Base-by-base conservation (phyloP, 2,888 invertebrate species). In the Agonopterix heracliana region DNA sequence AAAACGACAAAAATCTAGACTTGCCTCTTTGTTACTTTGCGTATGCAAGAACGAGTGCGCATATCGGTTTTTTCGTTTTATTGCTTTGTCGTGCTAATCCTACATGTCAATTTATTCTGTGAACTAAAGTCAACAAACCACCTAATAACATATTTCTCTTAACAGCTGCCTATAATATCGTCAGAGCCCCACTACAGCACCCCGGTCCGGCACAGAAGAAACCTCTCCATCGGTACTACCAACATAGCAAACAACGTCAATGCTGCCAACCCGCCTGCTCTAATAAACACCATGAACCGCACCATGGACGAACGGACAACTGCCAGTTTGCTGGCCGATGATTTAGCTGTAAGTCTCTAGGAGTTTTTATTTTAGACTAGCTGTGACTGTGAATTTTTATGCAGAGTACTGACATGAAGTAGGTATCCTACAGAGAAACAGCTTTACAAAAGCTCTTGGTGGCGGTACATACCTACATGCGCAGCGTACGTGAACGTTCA, bases 281-380 rank as follows among this genome's bases (percentile, higher is more conserved):
- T 80, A n/a, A 26, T 26, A 26, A 84, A 64, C 67, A 84, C 78
- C 57, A 89, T 88, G 88, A 89, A 91, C 50, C 83, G 90, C 45
- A 91, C 91, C 11, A 90, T 91, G 74, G 91, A 91, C 54, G 91
- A 91, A 60, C 74, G 90, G 61, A 90, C 90, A 41, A 81, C 90
- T 1, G 87, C 89, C 43, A 90, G 89, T 47, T 71, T 92, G 44
- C 74, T 92, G 49, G 90, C 91, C 50, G 92, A 92, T 59, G 92
- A 92, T 68, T 80, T 92, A 52, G 89, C 89, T 53, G 89, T 89
- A 62, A 79, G 81, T 54, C 45, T 43, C 46, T 9, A 11, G 26
- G 26, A 3, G 26, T 5, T 26, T 26, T 26, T 40, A 38, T 40
- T 34, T 5, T 26, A 26, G 5, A 5, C 26, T 26, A 26, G 26